phyloP scores from a whole-genome alignment of 1,140 invertebrate genomes.

The Hycleus phaleratus region DNA sequence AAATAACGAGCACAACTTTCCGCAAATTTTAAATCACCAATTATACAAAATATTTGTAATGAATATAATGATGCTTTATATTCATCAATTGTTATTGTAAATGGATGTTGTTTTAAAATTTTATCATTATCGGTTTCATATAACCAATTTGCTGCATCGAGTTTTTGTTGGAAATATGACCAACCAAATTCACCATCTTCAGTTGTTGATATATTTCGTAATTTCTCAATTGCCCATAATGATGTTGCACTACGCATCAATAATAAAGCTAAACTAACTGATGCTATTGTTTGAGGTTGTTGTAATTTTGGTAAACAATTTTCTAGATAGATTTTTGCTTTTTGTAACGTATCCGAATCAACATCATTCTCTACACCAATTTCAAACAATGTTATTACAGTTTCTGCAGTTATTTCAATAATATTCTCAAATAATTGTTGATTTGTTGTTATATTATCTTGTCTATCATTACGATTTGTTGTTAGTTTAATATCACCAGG shows the following conservation, averaged over 20 bases:
- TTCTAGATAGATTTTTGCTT: slow-evolving; percentile 50
- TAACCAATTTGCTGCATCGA: slow-evolving; percentile 50
- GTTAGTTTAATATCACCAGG: slow-evolving; percentile 48
- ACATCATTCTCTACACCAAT: slow-evolving; percentile 38
- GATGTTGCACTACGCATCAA: slow-evolving; percentile 48
- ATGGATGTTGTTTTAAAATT: slow-evolving; percentile 36
- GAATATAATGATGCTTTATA: slow-evolving; percentile 45
- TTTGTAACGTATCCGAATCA: slow-evolving; percentile 33
- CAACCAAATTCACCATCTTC: slow-evolving; percentile 59
- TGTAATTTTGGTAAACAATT: slow-evolving; percentile 46
- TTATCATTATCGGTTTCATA: slow-evolving; percentile 47
- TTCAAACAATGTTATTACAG: slow-evolving; percentile 49
- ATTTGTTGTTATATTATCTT: slow-evolving; percentile 42
- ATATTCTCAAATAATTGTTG: slow-evolving; percentile 44
- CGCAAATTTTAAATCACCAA: slow-evolving; percentile 50
- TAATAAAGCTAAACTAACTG: slow-evolving; percentile 48
- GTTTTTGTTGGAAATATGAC: slow-evolving; percentile 45
- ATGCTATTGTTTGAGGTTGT: slow-evolving; percentile 48
- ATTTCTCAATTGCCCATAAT: slow-evolving; percentile 46
- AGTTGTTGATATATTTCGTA: slow-evolving; percentile 52
- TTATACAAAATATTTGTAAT: slow-evolving; percentile 41
- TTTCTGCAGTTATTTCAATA: slow-evolving; percentile 52
- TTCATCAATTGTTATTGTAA: slow-evolving; percentile 42
- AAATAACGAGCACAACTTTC: slow-evolving; percentile 55
- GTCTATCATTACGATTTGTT: slow-evolving; percentile 1